These are phyloP conservation scores for Galeopterus variegatus DNA, from an alignment of 2,113 vertebrate genomes.

Conservation along the genomic window DNA sequence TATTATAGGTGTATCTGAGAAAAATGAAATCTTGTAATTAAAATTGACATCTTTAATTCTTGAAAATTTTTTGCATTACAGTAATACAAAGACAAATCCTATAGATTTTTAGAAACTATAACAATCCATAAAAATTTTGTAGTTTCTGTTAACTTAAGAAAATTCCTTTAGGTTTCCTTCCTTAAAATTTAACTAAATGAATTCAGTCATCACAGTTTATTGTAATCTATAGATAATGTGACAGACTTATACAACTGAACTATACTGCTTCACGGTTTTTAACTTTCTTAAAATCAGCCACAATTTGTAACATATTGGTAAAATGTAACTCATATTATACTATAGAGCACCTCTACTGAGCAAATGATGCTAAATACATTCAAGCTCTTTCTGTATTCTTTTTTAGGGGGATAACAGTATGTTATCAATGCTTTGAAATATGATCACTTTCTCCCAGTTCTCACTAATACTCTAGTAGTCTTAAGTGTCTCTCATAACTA, in stretches of 20 bases:
- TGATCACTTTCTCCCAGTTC: background rate
- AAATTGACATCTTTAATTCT: conserved; percentile 55
- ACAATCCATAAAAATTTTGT: background rate
- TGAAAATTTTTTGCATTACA: conserved; percentile 44
- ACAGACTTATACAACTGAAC: background rate
- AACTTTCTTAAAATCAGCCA: conserved; percentile 3
- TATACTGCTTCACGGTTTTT: background rate
- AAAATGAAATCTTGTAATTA: conserved; percentile 80
- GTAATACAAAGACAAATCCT: background rate
- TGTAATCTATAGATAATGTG: background rate
- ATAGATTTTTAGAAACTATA: conserved; percentile 26
- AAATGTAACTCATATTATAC: background rate
- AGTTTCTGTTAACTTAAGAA: conserved; percentile 30
- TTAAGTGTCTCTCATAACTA: background rate
- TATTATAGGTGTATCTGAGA: conserved; percentile 87
- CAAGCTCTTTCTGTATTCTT: background rate
- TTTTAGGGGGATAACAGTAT: background rate
- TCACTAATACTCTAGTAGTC: background rate
- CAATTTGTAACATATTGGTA: conserved; percentile 23
- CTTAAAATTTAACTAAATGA: conserved; percentile 27
- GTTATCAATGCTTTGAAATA: conserved; percentile 8
- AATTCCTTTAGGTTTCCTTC: conserved; percentile 11
- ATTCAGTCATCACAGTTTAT: background rate
- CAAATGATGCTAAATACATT: background rate
- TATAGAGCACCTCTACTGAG: background rate